Evolutionary conservation across 2,888 invertebrate genomes (phyloP).

Genomic region (Andricus curvator): DNA sequence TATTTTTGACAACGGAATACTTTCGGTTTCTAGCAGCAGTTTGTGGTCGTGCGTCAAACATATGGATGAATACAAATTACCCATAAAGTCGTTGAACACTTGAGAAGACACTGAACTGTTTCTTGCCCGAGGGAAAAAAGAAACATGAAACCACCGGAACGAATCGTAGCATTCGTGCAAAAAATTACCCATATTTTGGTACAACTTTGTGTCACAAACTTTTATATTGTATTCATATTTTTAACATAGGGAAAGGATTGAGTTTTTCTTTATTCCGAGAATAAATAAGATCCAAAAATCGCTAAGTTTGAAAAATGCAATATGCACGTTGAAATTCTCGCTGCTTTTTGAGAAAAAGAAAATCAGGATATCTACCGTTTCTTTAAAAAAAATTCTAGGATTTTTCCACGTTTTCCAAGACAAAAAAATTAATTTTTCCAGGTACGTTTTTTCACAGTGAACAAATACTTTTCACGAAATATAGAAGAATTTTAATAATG

Average conservation of each 20-base stretch:
- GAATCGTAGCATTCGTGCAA: not conserved
- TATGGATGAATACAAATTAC: conserved; percentile 44
- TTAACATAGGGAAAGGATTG: not conserved
- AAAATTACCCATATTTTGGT: not conserved
- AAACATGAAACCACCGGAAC: conserved; percentile 7
- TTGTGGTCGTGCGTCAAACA: conserved; percentile 52
- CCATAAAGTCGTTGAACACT: conserved; percentile 2
- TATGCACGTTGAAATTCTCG: too few relatives aligned
- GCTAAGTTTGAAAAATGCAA: too few relatives aligned
- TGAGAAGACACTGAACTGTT: not conserved
- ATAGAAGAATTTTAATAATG: too few relatives aligned
- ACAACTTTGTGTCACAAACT: conserved; percentile 2
- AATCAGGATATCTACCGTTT: too few relatives aligned
- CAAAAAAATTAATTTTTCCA: too few relatives aligned
- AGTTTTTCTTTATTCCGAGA: not conserved
- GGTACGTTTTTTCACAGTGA: not conserved
- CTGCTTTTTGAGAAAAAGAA: too few relatives aligned
- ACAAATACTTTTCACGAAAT: too few relatives aligned
- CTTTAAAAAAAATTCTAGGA: too few relatives aligned
- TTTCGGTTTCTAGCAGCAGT: conserved; percentile 30
- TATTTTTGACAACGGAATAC: not conserved
- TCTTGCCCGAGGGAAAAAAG: not conserved
- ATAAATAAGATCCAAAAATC: not conserved
- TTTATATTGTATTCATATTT: conserved; percentile 15
- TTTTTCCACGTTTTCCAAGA: too few relatives aligned